Percentiles rank a stretch among this genome's conserved stretches.
Evolutionary conservation across 2,888 invertebrate genomes (phyloP).

Genomic region (Penaeus monodon): DNA sequence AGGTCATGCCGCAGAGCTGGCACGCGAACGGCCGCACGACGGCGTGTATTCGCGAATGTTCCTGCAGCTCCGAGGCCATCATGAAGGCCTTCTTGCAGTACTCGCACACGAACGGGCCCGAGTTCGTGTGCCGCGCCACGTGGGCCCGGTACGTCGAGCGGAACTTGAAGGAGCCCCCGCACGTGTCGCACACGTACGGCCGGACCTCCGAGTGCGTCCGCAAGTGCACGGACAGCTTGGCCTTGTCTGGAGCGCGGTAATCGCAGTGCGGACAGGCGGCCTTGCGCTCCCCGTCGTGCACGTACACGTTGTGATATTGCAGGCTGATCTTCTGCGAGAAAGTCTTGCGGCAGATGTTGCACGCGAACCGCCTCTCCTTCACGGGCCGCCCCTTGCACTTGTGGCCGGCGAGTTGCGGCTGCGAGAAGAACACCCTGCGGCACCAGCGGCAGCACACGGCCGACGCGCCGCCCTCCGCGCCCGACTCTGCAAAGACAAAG

Average conservation of each 20-base stretch:
- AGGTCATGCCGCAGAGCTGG: constrained; percentile 44
- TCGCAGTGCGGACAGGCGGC: constrained; percentile 52
- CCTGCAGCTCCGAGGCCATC: constrained; percentile 49
- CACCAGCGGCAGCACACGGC: constrained; percentile 40
- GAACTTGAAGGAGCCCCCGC: constrained; percentile 54
- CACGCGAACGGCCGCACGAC: constrained; percentile 41
- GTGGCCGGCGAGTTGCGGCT: constrained; percentile 17
- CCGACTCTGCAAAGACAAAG: constrained; percentile 31
- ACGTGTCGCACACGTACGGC: constrained; percentile 49
- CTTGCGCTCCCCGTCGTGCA: constrained; percentile 47
- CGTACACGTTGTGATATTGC: constrained; percentile 51
- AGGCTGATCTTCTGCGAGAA: constrained; percentile 55
- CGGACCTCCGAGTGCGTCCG: constrained; percentile 56
- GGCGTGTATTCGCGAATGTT: constrained; percentile 53
- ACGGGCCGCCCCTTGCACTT: constrained; percentile 19
- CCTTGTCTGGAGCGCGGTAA: constrained; percentile 49
- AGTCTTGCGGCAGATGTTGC: constrained; percentile 42
- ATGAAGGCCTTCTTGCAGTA: constrained; percentile 56
- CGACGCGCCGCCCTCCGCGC: not conserved
- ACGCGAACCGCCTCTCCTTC: constrained; percentile 13
- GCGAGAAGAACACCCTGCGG: constrained; percentile 67
- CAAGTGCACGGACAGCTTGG: constrained; percentile 55
- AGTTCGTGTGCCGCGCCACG: constrained; percentile 58
- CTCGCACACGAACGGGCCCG: constrained; percentile 54
- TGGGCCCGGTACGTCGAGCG: constrained; percentile 56